Base-by-base conservation (phyloP, 2,797 vertebrate species). In the Anolis apletophallus region DNA sequence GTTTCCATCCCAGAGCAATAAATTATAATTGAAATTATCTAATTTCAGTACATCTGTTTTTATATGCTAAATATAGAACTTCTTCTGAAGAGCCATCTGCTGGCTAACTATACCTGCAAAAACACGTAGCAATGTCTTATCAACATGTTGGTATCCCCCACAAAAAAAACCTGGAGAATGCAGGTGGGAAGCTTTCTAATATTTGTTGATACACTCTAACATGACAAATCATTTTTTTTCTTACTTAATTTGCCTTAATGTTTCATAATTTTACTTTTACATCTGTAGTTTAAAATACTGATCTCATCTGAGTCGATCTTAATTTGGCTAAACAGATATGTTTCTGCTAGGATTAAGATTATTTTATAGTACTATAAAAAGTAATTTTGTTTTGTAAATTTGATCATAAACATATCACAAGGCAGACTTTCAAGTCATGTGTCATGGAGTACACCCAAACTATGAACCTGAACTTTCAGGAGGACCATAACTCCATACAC, bases 1-100 rank as follows among this genome's bases (percentile, higher is more conserved):
- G 11, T 67, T 80, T 75, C 61, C 5, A 46, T 8, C 19, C 13
- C 19, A 67, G 73, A 64, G 11, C 32, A 64, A 17, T 64, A 84
- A 50, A 75, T 61, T 75, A 17, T 50, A 73, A 74, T n/a, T 46
- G 9, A 16, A 32, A 14, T 61, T 2, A 40, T 29, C 69, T n/a
- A 54, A 54, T 67, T 69, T 85, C 54, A 78, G 32, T 78, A 57
- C 32, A 57, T 78, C 34, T 59, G 16, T 29, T 68, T 50, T 72
- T 40, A 3, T 36, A 52, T 80, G 40, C 10, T 54, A 19, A 23
- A 32, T 32, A 13, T 23, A 40, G 79, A 81, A 17, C 23, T 55
- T 69, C 23, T 40, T 85, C n/a, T 81, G 19, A 75, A 68, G 59
- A 75, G 16, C 23, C 78, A 81, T 67, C 71, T 85, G 50, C 46